These are phyloP conservation scores for Actinernus sp. DNA, from an alignment of 92 coral and sea anemone genomes.

Conservation along the genomic window DNA sequence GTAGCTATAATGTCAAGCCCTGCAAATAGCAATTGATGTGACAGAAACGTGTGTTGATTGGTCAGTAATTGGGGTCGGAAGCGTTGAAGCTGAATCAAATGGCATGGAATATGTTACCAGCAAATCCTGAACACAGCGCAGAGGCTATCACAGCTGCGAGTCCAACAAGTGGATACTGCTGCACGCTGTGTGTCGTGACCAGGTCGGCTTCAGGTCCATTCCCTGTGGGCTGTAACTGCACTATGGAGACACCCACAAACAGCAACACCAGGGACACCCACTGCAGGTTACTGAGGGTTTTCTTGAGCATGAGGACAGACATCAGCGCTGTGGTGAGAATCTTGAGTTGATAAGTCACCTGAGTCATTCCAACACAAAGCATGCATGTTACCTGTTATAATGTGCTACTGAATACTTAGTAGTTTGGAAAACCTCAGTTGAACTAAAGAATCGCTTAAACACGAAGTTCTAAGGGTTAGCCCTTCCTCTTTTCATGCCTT, in stretches of 20 bases:
- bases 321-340: slow-evolving; percentile 95
- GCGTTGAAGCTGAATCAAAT: no score
- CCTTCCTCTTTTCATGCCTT: no score
- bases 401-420: no score
- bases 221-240: slow-evolving; percentile 73
- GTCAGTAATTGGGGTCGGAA: no score
- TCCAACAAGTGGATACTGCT: slow-evolving; percentile 82
- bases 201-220: not conserved
- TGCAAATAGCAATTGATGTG: no score
- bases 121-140: slow-evolving; percentile 95
- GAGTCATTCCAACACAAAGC: no score
- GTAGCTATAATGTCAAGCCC: no score
- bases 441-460: no score
- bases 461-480: no score
- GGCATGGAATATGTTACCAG: slow-evolving; percentile 73
- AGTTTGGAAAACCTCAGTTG: no score
- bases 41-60: no score
- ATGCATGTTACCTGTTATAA: no score
- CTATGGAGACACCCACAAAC: slow-evolving; percentile 92
- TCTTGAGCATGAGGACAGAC: slow-evolving; percentile 92
- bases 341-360: slow-evolving; percentile 96
- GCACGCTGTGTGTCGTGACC: not conserved
- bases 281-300: slow-evolving; percentile 82
- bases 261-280: slow-evolving; percentile 90
- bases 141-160: slow-evolving; percentile 90